Evolutionary conservation across 2,113 vertebrate species (phyloP), one percentile per base, ranked within the genome.

Genomic region (Microcebus murinus): DNA sequence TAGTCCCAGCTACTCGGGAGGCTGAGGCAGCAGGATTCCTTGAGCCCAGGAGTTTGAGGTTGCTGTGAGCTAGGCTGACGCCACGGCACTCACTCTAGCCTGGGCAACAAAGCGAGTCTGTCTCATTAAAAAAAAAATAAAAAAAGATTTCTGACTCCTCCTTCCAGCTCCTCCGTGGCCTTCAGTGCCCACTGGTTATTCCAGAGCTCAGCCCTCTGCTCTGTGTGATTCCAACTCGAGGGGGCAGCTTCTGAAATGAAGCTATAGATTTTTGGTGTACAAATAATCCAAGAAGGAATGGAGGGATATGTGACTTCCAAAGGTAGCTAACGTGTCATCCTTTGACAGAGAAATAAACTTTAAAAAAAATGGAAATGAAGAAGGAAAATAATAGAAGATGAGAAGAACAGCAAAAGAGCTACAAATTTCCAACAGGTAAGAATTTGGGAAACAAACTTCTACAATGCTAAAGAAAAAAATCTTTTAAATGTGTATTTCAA

Each of bases 381-480:
- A 93, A 91, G 82, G 67, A 82, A 93, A 87, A 74, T 15, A 29
- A 18, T 50, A 67, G 61, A 82, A 96, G 61, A 90, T 87, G 42
- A 95, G 93, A 77, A 79, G 45, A 94, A 82, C 9, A 97, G 81
- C 88, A 96, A 91, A 42, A 94, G 88, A 90, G 82, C 96, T 87
- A 87, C 76, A 98, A 97, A 95, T 95, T 98, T 97, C 93, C 83
- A 97, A 61, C 91, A 98, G 98, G 98, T 98, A 98, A 99, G 98
- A 97, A 96, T 93, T 50, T 87, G 88, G 77, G 92, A 94, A 96
- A 95, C 29, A 79, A 71, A 97, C 1, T 31, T 93, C 55, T 87
- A 85, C 36, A 86, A 50, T 74, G 76, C 20, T 82, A 50, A 73
- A 90, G 18, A 74, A 74, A 79, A 79, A 88, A 95, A 73, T 95